Conservation (phyloP, 1,140 invertebrate genomes). For the Megathymus violae region DNA sequence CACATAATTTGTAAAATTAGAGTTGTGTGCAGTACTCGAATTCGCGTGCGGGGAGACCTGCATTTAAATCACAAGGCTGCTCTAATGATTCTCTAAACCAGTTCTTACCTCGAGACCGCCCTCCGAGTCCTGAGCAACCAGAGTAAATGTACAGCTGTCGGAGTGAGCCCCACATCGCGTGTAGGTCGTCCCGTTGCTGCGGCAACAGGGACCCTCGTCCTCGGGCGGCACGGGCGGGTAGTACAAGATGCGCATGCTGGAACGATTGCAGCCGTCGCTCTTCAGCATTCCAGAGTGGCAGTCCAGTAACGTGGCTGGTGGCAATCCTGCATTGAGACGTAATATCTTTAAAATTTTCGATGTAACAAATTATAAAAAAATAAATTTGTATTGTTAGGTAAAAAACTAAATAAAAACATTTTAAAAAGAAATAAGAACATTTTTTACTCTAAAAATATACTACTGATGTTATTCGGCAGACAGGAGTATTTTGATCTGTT, state of each 20-base stretch:
- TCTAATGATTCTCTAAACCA: no score
- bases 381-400: no score
- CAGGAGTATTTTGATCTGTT: no score
- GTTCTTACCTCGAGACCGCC: constrained; percentile 81
- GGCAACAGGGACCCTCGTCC: constrained; percentile 77
- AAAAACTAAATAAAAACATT: no score
- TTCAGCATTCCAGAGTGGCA: constrained; percentile 87
- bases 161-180: constrained; percentile 88
- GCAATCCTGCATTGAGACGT: constrained; percentile 52
- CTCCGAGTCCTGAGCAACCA: constrained; percentile 89
- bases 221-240: constrained; percentile 87
- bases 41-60: no score
- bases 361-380: no score
- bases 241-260: constrained; percentile 87
- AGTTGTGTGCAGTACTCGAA: no score
- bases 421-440: no score
- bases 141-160: constrained; percentile 90
- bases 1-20: no score
- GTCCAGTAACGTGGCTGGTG: constrained; percentile 69
- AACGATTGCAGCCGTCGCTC: constrained; percentile 85
- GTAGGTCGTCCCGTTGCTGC: constrained; percentile 65
- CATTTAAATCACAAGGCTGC: no score
- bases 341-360: neutral
- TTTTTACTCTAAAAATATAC: no score
- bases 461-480: no score